Evolutionary conservation across 30 jellyfish, hydroid and myxozoan species (phyloP).

Genomic region (Rhopilema esculentum): DNA sequence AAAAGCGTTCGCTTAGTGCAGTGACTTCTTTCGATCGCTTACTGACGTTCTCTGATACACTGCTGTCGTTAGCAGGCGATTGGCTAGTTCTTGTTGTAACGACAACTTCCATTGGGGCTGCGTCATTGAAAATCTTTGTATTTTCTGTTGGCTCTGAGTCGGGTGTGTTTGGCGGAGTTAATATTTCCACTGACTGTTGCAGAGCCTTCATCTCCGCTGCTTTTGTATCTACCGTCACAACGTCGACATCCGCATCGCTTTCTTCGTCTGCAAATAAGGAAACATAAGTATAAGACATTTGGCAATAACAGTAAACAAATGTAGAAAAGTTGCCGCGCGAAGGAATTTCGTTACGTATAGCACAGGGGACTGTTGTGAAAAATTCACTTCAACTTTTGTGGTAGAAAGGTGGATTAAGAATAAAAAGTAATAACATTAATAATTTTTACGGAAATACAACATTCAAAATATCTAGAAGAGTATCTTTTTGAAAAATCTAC

Average conservation of each 20-base stretch:
- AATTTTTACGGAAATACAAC: too few relatives aligned
- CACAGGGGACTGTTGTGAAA: too few relatives aligned
- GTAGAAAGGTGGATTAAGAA: too few relatives aligned
- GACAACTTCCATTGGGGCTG: slow-evolving; percentile 21
- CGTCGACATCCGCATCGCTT: slow-evolving; percentile 65
- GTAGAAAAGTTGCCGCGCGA: too few relatives aligned
- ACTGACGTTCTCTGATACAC: slow-evolving; percentile 12
- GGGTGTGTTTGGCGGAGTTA: slow-evolving; percentile 76
- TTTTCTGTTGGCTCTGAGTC: slow-evolving; percentile 54
- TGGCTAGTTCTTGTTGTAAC: slow-evolving; percentile 29
- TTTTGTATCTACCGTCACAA: slow-evolving; percentile 60
- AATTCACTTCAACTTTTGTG: too few relatives aligned
- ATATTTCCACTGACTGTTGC: slow-evolving; percentile 42
- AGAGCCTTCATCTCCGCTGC: slow-evolving; percentile 2
- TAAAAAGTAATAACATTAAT: too few relatives aligned
- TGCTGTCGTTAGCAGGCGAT: neutral
- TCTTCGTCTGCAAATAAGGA: slow-evolving; percentile 55
- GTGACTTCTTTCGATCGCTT: slow-evolving; percentile 10
- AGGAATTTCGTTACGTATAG: too few relatives aligned
- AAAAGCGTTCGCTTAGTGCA: slow-evolving; percentile 43
- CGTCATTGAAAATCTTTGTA: slow-evolving; percentile 7
- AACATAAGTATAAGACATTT: neutral
- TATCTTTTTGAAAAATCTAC: too few relatives aligned
- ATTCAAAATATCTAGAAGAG: too few relatives aligned
- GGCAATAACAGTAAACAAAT: neutral